A percentile compares a stretch with the other conserved stretches of the same genome.
These are phyloP conservation scores for Nibea albiflora DNA, from an alignment of 2,113 vertebrate species.

Conservation along the genomic window DNA sequence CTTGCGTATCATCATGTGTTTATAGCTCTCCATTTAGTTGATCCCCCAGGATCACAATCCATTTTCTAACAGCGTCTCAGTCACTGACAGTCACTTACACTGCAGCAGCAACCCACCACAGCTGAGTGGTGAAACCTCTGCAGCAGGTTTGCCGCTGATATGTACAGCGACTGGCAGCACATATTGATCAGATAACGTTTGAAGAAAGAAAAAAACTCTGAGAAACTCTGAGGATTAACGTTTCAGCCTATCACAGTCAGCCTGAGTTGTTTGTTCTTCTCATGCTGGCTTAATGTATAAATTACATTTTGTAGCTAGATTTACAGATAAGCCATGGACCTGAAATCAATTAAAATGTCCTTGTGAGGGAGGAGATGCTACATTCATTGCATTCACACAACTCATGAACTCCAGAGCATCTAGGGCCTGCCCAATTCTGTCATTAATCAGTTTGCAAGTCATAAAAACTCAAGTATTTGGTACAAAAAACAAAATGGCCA, in stretches of 20 bases:
- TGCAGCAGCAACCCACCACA: not conserved
- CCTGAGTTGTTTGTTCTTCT: not conserved
- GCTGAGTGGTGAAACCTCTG: conserved; percentile 10
- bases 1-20: conserved; percentile 7
- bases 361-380: not conserved
- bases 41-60: conserved; percentile 32
- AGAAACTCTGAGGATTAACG: no score
- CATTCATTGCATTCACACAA: not conserved
- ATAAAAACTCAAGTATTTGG: not conserved
- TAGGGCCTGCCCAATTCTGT: not conserved
- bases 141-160: not conserved
- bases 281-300: not conserved
- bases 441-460: not conserved
- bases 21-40: conserved; percentile 20
- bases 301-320: not conserved
- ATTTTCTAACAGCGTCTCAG: conserved; percentile 12
- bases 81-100: no score
- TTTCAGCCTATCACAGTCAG: not conserved
- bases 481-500: not conserved
- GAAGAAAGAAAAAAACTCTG: not conserved
- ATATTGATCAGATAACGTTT: not conserved
- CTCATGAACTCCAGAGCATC: not conserved
- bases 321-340: not conserved
- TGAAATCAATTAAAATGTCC: not conserved
- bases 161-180: not conserved